Base-by-base conservation (phyloP, 1,140 invertebrate genomes). In the Scaptomyza graminum region DNA sequence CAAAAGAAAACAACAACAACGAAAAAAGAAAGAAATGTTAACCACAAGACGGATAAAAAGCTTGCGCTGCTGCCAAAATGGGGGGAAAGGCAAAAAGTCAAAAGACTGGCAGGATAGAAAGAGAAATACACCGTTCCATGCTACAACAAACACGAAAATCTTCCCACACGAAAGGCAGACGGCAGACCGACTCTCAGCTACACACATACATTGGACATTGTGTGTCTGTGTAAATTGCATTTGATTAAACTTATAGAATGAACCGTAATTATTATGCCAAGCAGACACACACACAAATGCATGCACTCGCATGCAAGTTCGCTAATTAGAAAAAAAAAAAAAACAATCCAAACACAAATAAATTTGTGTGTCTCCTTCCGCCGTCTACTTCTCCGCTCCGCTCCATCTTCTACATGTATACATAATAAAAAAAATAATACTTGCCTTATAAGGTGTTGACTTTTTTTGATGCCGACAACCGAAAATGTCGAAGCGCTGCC, bases 391-490 rank as follows among this genome's bases (percentile, higher is more conserved):
- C 28, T 22, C 1, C 50, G 28, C 28, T 22, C 1, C 50, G n/a
- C 12, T 8, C 25, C 12, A 15, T 9, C 34, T 18, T 18, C 43
- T 12, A 31, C 51, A 44, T 39, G 37, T 41, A n/a, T 46, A 28
- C 34, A 15, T 64, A 34, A 44, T 66, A 55, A 28, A 73, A 28
- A 73, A 64, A 71, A 57, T 61, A 51, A 72, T 59, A 87, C 82
- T 85, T 87, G 71, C 81, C 81, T 87, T 85, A 66, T 76, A 82
- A 57, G 74, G 74, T 77, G 69, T 64, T 69, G 60, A 74, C 60
- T 74, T 71, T 61, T 71, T 61, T 74, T 60, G 49, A 59, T 74
- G 66, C 63, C 60, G 71, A 57, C 65, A 56, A 54, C 12, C 12
- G 18, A 22, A 59, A 60, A 12, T 47, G 56, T 64, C 59, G 67